Evolutionary conservation across 1,140 invertebrate genomes (phyloP), one percentile per base, ranked within the genome.

Genomic region (Drosophila auraria): DNA sequence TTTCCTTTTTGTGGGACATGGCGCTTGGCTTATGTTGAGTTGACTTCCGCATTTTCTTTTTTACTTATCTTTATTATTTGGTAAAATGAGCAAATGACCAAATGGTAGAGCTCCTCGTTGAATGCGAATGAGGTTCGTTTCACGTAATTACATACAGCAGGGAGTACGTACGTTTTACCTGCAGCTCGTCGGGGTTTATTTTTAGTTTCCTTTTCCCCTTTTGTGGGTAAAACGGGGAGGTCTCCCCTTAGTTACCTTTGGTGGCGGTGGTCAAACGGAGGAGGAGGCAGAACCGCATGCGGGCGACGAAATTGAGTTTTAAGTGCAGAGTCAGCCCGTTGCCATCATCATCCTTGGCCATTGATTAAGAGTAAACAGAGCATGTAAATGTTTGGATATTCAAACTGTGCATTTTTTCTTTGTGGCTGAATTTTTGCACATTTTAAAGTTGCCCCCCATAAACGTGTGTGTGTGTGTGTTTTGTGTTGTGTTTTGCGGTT

Each of bases 301-400:
- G 71, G 81, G 76, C 53, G 53, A 36, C 62, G 44, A 57, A 71
- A 81, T 81, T 61, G 61, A 71, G 33, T 61, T 76, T 64, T 64
- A 61, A 63, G 65, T 61, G 62, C 59, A 58, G 57, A 71, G 59
- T 71, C 76, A 61, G 74, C 72, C 45, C 44, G 65, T 63, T 66
- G 61, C 62, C 62, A 63, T 76, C 65, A 63, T 84, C 65, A 72
- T 76, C 65, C 82, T 83, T 86, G 83, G 80, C 82, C 80, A 86
- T 83, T 86, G 82, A 84, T 84, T 84, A 84, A 83, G 80, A 83
- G 78, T 84, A 84, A 84, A 84, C 82, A 84, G 82, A 78, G 82
- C 82, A 83, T 84, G 78, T 78, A 84, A 84, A 84, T 84, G 78
- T 86, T 86, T 84, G 82, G 83, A 84, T 86, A 81, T 82, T 74